Percentiles rank a stretch among this genome's conserved stretches.
These are phyloP conservation scores for Laterallus jamaicensis DNA, from an alignment of 2,113 vertebrate genomes.

Conservation along the genomic window DNA sequence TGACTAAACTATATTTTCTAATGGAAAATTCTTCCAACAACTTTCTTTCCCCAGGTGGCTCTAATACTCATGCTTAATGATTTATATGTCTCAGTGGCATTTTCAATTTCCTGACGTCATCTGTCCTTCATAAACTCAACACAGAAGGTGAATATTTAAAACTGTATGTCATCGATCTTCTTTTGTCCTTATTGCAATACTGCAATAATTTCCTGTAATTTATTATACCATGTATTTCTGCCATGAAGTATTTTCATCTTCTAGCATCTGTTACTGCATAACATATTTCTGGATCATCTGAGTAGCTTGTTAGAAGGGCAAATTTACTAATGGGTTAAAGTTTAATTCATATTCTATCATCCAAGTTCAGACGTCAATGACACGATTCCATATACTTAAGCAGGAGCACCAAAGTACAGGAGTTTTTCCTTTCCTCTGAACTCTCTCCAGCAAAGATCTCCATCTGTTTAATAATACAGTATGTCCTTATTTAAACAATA, in stretches of 20 bases:
- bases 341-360: not conserved
- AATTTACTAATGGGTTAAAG: constrained; percentile 34
- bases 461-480: not conserved
- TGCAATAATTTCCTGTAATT: not conserved
- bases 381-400: not conserved
- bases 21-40: constrained; percentile 11
- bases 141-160: constrained; percentile 26
- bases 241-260: constrained; percentile 13
- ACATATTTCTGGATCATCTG: constrained; percentile 16
- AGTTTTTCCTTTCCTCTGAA: not conserved
- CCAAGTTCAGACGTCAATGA: not conserved
- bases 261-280: constrained; percentile 16
- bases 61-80: not conserved
- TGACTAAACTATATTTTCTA: not conserved
- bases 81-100: not conserved
- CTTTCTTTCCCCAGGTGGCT: constrained; percentile 4
- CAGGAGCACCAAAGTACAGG: not conserved
- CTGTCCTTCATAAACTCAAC: constrained; percentile 9
- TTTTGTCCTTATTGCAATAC: not conserved
- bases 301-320: constrained; percentile 16
- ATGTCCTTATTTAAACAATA: constrained; percentile 31
- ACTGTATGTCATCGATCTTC: constrained; percentile 1
- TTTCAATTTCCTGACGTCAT: constrained; percentile 26
- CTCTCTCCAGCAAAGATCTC: constrained; percentile 11
- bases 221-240: not conserved